Evolutionary conservation across 2,797 vertebrate species (phyloP), one percentile per base, ranked within the genome.

Genomic region (Ptychobarbus kaznakovi): DNA sequence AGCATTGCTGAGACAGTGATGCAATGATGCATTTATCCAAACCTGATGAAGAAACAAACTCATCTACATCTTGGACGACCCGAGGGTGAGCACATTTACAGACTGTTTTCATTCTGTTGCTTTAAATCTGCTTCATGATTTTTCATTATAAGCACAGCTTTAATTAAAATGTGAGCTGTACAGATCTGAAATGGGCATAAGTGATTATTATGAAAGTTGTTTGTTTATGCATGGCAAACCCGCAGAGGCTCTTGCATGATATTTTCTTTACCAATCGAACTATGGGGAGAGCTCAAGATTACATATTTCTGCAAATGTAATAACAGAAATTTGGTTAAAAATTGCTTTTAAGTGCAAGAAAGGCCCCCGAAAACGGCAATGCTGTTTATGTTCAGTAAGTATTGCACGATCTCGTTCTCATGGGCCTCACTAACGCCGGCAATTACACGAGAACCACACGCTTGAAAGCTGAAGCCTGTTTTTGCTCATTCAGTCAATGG

Each of bases 161-260:
- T 65, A 65, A 79, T 79, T 78, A 78, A 78, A 78, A 42, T 61
- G 35, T 40, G 32, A 77, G 51, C 35, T 61, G 38, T 78, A n/a
- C 53, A n/a, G 7, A 58, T 61, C n/a, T 32, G 13, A 79, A 63
- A 79, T 20, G 22, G 40, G 53, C 53, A 77, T 15, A 61, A 22
- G 22, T 40, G 35, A 58, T 38, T 38, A 38, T n/a, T 58, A 25
- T 25, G 75, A 77, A 77, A 61, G 56, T 4, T 44, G 56, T 61
- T 78, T 78, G 76, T 78, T 40, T 78, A 40, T 78, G 38, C 76
- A 38, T 0, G 32, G 32, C 12, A 35, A 58, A 40, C 22, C 51
- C 75, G 1, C 40, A 40, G 75, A 77, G 75, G 75, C 51, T 16
- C 13, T 16, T 16, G 13, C 25, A 2, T 38, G 11, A 56, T 38